Evolutionary conservation across 2,888 invertebrate species (phyloP), one percentile per base, ranked within the genome.

Genomic region (Drosophila longiperda): DNA sequence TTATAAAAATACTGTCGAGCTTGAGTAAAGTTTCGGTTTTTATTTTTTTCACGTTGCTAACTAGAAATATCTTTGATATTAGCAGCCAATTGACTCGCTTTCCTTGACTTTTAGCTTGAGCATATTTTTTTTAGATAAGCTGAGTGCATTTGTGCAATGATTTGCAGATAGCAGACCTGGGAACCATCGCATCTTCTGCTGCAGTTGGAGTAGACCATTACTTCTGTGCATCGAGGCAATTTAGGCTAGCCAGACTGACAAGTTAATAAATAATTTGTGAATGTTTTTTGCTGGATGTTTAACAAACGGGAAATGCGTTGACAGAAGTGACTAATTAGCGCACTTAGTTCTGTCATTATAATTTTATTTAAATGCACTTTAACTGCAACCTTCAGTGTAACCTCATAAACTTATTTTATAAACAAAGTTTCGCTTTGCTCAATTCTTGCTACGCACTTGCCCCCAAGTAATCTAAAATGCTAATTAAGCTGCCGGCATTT

Each of bases 401-500:
- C 86, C 86, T 81, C 87, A 75, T 82, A 83, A 80, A 65, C 68
- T 57, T 57, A 71, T 50, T 64, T 74, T 75, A 61, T 64, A 71
- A 48, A 26, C 59, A 55, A 62, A 61, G 53, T 38, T 62, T 63
- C 15, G 54, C 45, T 52, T 40, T 59, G 58, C 49, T 77, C 53
- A 54, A 60, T 76, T 79, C 83, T 81, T 83, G 83, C 54, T 83
- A 85, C 85, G 85, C 85, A 86, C 86, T 83, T 82, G 82, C 66
- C 59, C 32, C 59, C 63, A 67, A 77, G 80, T 87, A 83, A 85
- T 90, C 84, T 83, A 80, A 89, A 91, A 91, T 88, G 90, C 90
- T 91, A 91, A 91, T 91, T 90, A 89, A 91, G 89, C 87, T 90
- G 90, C 90, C 87, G 89, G 83, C 84, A 85, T 74, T 81, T 80